Evolutionary conservation across 1,140 invertebrate genomes (phyloP).

Genomic region (Whitmania pigra): DNA sequence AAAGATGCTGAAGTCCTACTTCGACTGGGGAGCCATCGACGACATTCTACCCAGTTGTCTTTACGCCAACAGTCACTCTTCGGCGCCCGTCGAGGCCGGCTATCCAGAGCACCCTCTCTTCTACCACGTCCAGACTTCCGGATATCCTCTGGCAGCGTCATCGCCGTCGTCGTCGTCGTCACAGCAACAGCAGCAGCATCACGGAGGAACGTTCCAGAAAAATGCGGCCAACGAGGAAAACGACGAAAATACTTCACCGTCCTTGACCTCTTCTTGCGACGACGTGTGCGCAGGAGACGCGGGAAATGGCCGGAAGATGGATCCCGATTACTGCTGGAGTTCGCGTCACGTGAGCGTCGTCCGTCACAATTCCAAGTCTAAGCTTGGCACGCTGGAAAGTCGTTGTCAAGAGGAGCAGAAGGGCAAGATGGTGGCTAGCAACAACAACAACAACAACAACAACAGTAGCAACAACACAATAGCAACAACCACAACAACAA

Average conservation of each 20-base stretch:
- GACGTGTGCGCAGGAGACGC: not conserved
- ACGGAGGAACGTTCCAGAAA: not conserved
- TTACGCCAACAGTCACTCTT: not conserved
- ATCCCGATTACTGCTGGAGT: not conserved
- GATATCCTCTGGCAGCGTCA: not conserved
- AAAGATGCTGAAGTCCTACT: not conserved
- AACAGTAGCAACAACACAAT: not conserved
- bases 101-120: no score
- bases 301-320: not conserved
- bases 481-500: not conserved
- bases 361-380: not conserved
- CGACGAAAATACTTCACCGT: not conserved
- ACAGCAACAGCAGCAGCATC: not conserved
- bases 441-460: slow-evolving; percentile 9
- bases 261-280: not conserved
- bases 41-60: not conserved
- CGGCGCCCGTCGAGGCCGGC: not conserved
- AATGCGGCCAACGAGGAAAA: not conserved
- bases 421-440: not conserved
- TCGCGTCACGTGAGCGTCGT: slow-evolving; percentile 8
- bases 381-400: not conserved
- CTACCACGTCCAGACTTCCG: no score
- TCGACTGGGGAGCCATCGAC: not conserved
- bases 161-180: not conserved
- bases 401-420: not conserved